Base-by-base conservation (phyloP, 2,888 invertebrate species). In the Lasioglossum morio region DNA sequence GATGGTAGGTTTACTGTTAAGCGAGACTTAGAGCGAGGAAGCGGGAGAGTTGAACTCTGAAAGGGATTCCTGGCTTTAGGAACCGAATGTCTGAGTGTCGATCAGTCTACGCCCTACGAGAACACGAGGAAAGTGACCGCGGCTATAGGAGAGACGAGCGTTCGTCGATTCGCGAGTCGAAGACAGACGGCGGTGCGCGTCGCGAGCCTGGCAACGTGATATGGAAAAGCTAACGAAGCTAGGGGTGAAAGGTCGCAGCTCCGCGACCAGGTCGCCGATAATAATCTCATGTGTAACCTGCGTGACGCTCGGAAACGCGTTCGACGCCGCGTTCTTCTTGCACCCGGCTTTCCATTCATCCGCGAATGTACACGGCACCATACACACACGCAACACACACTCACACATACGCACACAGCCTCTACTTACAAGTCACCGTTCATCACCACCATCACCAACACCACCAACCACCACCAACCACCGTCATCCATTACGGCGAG, bases 241-340 rank as follows among this genome's bases (percentile, higher is more conserved):
- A 79, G 66, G 48, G 48, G 8, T 57, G 75, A 75, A 73, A 10
- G 46, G 84, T 76, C 82, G 80, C 86, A 73, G 79, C 82, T 23
- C 80, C 84, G 85, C 87, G 87, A 84, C 84, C 40, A 69, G 66
- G 66, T 81, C 83, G 83, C 85, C 88, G 86, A 86, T 89, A 91
- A 90, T 93, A 93, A 93, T 93, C 92, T 93, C 93, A 93, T 91
- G n/a, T 90, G 92, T 93, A 93, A 93, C 93, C 88, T 90, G 90
- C 89, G 92, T 92, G 92, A 91, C 86, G 77, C 87, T 83, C 72
- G 87, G 83, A 82, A 87, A 89, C 87, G 86, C 87, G 85, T 88
- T 63, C 87, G 72, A 70, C 70, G 70, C 63, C 63, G 66, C 82
- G 66, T 77, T 69, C 63, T 57, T 69, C 73, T 48, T 82, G 37